Evolutionary conservation across 2,113 vertebrate species (phyloP).

Genomic region (Seriola rivoliana): DNA sequence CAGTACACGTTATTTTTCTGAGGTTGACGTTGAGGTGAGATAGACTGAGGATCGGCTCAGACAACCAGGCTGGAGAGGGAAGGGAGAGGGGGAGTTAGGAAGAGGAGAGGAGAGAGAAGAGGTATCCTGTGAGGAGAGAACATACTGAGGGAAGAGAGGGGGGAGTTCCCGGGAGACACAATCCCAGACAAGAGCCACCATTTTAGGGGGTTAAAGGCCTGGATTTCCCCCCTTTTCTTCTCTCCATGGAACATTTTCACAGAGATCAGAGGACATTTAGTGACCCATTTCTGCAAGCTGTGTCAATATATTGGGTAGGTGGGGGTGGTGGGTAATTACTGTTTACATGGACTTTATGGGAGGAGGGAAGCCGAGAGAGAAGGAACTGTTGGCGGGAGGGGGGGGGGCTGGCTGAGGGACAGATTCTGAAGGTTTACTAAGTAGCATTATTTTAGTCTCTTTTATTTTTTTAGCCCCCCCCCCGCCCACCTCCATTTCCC

Average conservation of each 20-base stretch:
- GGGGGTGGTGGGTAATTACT: slow-evolving; percentile 42
- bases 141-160: background rate
- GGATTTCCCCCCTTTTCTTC: slow-evolving; percentile 17
- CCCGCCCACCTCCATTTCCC: background rate
- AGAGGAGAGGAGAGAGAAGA: slow-evolving; percentile 43
- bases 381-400: background rate
- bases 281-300: slow-evolving; percentile 42
- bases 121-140: slow-evolving; percentile 64
- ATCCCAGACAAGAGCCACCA: slow-evolving; percentile 14
- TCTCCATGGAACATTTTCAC: slow-evolving; percentile 35
- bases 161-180: background rate
- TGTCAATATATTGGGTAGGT: slow-evolving; percentile 39
- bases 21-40: slow-evolving; percentile 77
- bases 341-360: slow-evolving; percentile 49
- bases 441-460: slow-evolving; percentile 54
- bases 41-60: slow-evolving; percentile 77
- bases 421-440: slow-evolving; percentile 64
- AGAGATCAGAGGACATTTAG: slow-evolving; percentile 35
- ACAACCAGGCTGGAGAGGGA: slow-evolving; percentile 63
- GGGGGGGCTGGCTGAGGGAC: slow-evolving; percentile 27
- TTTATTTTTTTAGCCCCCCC: background rate
- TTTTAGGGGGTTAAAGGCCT: slow-evolving; percentile 18
- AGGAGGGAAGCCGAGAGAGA: slow-evolving; percentile 19
- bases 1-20: slow-evolving; percentile 73
- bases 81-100: background rate